phyloP scores from a whole-genome alignment of 2,113 vertebrate species.

The Cyphomyrus plagiostoma region DNA sequence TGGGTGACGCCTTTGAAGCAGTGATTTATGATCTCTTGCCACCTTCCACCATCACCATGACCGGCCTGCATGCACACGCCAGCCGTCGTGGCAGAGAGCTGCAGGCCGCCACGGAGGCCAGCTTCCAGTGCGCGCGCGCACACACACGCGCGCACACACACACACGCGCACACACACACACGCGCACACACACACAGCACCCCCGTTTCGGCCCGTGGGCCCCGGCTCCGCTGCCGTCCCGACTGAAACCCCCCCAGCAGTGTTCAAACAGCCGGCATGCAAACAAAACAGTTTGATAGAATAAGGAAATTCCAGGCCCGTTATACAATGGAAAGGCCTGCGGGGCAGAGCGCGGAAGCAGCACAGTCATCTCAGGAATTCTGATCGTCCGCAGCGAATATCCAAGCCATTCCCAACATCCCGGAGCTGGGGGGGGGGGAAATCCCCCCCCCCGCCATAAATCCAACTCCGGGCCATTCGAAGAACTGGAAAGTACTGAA shows the following conservation, averaged over 20 bases:
- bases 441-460: constrained; percentile 7
- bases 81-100: background rate
- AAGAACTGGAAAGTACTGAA: background rate
- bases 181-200: background rate
- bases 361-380: constrained; percentile 38
- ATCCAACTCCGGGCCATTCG: constrained; percentile 21
- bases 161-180: too few species aligned
- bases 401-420: constrained; percentile 1
- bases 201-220: background rate
- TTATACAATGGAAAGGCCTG: constrained; percentile 43
- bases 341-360: constrained; percentile 33
- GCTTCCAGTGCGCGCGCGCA: background rate
- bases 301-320: constrained; percentile 43
- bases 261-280: constrained; percentile 30
- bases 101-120: background rate
- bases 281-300: constrained; percentile 38
- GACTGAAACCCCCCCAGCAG: constrained; percentile 23
- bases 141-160: too few species aligned
- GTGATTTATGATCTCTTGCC: background rate
- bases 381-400: constrained; percentile 35
- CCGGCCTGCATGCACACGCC: background rate
- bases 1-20: background rate
- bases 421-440: background rate
- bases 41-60: background rate
- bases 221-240: constrained; percentile 19